Evolutionary conservation across 2,888 invertebrate genomes (phyloP), one percentile per base, ranked within the genome.

Genomic region (Sinopyrophorus schimmeli): DNA sequence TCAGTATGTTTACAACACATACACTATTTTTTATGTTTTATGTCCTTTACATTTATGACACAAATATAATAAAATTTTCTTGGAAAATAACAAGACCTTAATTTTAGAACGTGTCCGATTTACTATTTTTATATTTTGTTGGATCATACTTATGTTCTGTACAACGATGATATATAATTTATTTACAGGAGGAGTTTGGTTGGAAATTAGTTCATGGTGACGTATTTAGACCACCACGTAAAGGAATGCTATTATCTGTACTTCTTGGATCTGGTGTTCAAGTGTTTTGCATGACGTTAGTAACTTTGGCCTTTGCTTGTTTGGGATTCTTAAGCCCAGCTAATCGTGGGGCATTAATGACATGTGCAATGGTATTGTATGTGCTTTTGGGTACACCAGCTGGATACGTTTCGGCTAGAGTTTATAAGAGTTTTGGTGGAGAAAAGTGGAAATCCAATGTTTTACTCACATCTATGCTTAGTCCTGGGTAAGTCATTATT

Each of bases 201-300:
- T 98, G 98, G 98, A 98, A 98, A 73, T 74, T 98, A 58, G 98
- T 98, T 0, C 97, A 98, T 68, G 98, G 97, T 0, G 98, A 98
- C 73, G 96, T 98, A 2, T 98, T 98, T 75, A 78, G 98, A 21
- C 97, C 98, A 3, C 97, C 98, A 1, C 81, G 94, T 1, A 92
- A 95, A 66, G 96, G 97, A 47, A 97, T 99, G 95, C 73, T 99
- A 9, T 78, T 99, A 10, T 89, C 97, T 0, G 94, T 99, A 0
- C 85, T 97, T 64, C 80, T 97, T n/a, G 99, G 99, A 6, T 93
- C 92, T 28, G 99, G 99, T 11, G 83, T 92, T 10, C 98, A 99
- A 81, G 92, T 95, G 5, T 88, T 96, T 68, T 92, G 89, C 67
- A 98, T 99, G 97, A 87, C 93, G 1, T 77, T 97, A 37, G 89